Base-by-base conservation (phyloP, 2,888 invertebrate species). In the Drosophila nigricruria region DNA sequence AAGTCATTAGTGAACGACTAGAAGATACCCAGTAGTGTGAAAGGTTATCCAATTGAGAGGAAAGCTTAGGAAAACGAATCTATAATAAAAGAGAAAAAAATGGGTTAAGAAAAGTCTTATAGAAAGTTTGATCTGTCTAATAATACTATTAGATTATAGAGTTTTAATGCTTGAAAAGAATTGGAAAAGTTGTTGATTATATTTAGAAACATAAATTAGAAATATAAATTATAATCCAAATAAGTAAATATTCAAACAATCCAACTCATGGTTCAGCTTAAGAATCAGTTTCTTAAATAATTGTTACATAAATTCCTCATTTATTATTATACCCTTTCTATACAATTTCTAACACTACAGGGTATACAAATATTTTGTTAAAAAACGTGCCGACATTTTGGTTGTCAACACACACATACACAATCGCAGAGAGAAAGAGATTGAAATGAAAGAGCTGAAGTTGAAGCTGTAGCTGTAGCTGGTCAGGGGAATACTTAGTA, bases 311-410 rank as follows among this genome's bases (percentile, higher is more conserved):
- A 9, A 25, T 12, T 10, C 12, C 8, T 12, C 3, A 25, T 8
- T 10, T 25, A 0, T 36, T 12, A 0, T 1, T 8, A n/a, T 14
- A 34, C 12, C n/a, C 45, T 12, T 18, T 53, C 9, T 9, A 16
- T 3, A 20, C 8, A n/a, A 6, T 38, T 25, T 5, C 14, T 23
- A 12, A 2, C 16, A 3, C 27, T 68, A 18, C 54, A 68, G 69
- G 66, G 69, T 43, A 59, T 50, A 45, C 38, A 62, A 62, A 62
- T 75, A 65, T 79, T 71, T 75, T 47, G 79, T 77, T 75, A 68
- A 86, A 86, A 86, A 90, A 90, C 87, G 86, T 86, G 86, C 87
- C 87, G 89, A 90, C 86, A 90, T 81, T 90, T 87, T 67, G 81
- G 73, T 60, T 90, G 90, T 90, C 86, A 88, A 76, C 90, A 88